Percentiles rank a stretch among this genome's conserved stretches.
These are phyloP conservation scores for Rhabdomys dilectus DNA, from an alignment of 2,113 vertebrate genomes.

Conservation along the genomic window DNA sequence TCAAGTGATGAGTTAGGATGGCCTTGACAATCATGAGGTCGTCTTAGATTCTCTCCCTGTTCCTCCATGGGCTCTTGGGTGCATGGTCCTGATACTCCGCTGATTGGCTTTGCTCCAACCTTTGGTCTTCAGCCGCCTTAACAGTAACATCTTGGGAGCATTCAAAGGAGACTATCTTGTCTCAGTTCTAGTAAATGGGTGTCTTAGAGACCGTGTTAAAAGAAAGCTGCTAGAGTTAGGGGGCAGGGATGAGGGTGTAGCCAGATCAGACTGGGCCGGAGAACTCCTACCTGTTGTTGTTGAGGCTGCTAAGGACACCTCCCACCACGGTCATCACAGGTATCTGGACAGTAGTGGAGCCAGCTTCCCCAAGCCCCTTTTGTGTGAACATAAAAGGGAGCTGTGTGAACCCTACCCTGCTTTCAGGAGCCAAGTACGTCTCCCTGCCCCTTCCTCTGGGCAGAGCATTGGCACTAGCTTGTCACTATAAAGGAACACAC, in stretches of 20 bases:
- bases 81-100: slow-evolving; percentile 76
- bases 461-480: background rate
- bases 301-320: background rate
- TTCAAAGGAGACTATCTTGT: background rate
- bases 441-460: background rate
- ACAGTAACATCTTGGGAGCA: slow-evolving; percentile 63
- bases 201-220: background rate
- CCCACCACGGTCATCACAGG: background rate
- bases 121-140: slow-evolving; percentile 70
- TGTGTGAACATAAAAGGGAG: slow-evolving; percentile 43
- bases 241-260: background rate
- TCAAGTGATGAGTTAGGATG: slow-evolving; percentile 76
- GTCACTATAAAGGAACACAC: background rate
- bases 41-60: slow-evolving; percentile 57
- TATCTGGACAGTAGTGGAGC: slow-evolving; percentile 73
- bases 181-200: background rate
- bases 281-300: background rate
- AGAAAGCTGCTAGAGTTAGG: background rate
- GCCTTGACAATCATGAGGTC: slow-evolving; percentile 86
- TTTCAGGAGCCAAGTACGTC: background rate
- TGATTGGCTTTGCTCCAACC: slow-evolving; percentile 66
- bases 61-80: slow-evolving; percentile 68
- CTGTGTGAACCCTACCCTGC: background rate
- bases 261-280: background rate
- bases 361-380: slow-evolving; percentile 64